Evolutionary conservation across 2,797 vertebrate genomes (phyloP).

Genomic region (Geotrypetes seraphini): DNA sequence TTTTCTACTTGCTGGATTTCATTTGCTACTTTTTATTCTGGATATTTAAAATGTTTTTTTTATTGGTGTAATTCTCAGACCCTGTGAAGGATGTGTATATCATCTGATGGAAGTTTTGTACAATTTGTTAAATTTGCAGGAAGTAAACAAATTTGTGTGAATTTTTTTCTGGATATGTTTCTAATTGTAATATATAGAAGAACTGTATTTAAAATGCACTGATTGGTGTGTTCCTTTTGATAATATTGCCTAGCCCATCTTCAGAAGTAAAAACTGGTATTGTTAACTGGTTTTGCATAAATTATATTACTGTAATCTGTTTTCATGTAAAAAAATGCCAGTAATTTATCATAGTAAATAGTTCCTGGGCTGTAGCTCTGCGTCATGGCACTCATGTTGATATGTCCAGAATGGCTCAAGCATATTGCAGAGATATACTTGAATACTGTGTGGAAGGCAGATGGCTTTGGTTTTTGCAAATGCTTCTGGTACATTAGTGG

Average conservation of each 20-base stretch:
- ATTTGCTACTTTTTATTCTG: constrained; percentile 38
- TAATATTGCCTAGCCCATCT: neutral
- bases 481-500: too few relatives aligned
- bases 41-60: too few relatives aligned
- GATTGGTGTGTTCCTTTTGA: constrained; percentile 6
- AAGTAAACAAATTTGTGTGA: constrained; percentile 43
- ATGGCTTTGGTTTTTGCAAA: too few relatives aligned
- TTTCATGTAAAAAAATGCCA: constrained; percentile 9
- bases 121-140: constrained; percentile 2
- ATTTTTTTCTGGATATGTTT: constrained; percentile 6
- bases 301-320: constrained; percentile 28
- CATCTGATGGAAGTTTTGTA: too few relatives aligned
- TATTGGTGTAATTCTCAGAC: too few relatives aligned
- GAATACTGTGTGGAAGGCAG: too few relatives aligned
- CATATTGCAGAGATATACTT: too few relatives aligned
- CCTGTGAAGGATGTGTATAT: too few relatives aligned
- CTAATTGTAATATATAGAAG: constrained; percentile 8
- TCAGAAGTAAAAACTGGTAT: constrained; percentile 3
- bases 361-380: too few relatives aligned
- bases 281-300: constrained; percentile 22
- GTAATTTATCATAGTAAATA: too few relatives aligned
- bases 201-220: neutral
- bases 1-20: constrained; percentile 19
- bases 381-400: too few relatives aligned
- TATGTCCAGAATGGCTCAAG: too few relatives aligned